Percentiles rank a stretch among this genome's conserved stretches.
These are phyloP conservation scores for Cydia splendana DNA, from an alignment of 1,140 invertebrate genomes.

Conservation along the genomic window DNA sequence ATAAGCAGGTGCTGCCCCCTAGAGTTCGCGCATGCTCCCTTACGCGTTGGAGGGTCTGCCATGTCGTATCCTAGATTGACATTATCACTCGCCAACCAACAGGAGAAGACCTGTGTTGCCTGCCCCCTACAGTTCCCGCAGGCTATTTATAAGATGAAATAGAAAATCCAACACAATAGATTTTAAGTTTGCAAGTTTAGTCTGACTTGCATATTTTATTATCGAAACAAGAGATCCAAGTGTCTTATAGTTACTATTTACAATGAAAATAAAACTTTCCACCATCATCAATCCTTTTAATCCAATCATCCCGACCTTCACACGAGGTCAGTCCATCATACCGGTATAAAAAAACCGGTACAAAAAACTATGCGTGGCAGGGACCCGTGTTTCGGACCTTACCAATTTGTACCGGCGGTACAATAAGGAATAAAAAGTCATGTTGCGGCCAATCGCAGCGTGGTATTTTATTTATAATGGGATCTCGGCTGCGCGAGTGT, in stretches of 20 bases:
- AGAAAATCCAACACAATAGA: too few relatives aligned
- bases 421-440: conserved; percentile 50
- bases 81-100: too few relatives aligned
- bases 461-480: conserved; percentile 20
- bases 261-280: neutral
- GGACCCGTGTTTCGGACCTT: conserved; percentile 51
- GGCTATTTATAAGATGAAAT: too few relatives aligned
- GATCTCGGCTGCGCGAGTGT: neutral
- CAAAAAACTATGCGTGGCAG: conserved; percentile 50
- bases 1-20: too few relatives aligned
- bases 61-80: too few relatives aligned
- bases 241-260: neutral
- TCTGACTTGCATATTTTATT: neutral
- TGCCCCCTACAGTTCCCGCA: too few relatives aligned
- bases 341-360: conserved; percentile 47
- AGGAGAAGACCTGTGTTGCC: too few relatives aligned
- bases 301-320: conserved; percentile 34
- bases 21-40: too few relatives aligned
- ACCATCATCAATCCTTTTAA: neutral
- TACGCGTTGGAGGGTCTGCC: too few relatives aligned
- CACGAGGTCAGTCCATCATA: conserved; percentile 48
- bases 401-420: conserved; percentile 66
- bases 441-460: conserved; percentile 15
- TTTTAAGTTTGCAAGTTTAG: too few relatives aligned
- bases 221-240: neutral